phyloP scores from a whole-genome alignment of 2,797 vertebrate species.

The Gymnothorax javanicus region DNA sequence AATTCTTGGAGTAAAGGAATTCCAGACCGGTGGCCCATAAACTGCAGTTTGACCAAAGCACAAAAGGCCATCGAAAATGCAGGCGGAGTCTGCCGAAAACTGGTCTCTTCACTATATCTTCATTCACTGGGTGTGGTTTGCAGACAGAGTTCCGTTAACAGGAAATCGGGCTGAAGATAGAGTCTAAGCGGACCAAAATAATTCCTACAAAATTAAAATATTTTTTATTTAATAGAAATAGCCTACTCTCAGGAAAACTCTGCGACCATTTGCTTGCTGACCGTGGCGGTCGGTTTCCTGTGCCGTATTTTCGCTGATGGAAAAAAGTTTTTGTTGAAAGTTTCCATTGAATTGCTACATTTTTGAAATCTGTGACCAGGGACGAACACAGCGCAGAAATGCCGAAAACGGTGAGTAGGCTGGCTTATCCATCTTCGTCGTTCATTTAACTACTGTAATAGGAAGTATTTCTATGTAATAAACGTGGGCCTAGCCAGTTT shows the following conservation, averaged over 20 bases:
- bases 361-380: conserved; percentile 45
- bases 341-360: conserved; percentile 49
- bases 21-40: conserved; percentile 30
- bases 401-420: conserved; percentile 78
- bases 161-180: conserved; percentile 66
- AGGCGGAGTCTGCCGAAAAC: conserved; percentile 65
- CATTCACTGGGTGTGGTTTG: conserved; percentile 82
- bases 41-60: conserved; percentile 33
- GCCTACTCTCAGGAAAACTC: background rate
- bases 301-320: conserved; percentile 69
- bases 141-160: conserved; percentile 80
- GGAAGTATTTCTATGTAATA: background rate
- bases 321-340: conserved; percentile 70
- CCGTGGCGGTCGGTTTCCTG: conserved; percentile 32
- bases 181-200: conserved; percentile 62
- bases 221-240: conserved; percentile 37
- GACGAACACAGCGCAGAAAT: conserved; percentile 59
- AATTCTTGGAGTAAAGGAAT: conserved; percentile 24
- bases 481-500: background rate
- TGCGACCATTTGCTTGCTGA: conserved; percentile 28
- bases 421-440: background rate
- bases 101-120: conserved; percentile 52
- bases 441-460: background rate
- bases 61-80: conserved; percentile 49
- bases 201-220: conserved; percentile 26